Percentiles rank a stretch among this genome's conserved stretches.
Conservation (phyloP, 2,888 invertebrate genomes). For the Miltochrista miniata region DNA sequence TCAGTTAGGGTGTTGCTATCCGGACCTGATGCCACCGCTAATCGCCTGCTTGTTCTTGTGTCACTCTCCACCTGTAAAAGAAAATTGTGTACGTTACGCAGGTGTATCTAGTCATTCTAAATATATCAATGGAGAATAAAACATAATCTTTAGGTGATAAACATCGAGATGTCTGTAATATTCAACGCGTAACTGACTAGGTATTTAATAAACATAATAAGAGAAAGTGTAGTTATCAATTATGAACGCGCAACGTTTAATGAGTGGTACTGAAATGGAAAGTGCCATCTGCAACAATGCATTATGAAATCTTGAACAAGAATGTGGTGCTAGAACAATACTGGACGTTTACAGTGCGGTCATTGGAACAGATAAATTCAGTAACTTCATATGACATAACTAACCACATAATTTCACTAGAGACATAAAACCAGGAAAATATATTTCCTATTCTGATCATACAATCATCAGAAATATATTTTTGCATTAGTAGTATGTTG, state of each 20-base stretch:
- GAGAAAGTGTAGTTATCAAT: conserved; percentile 31
- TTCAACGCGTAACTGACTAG: conserved; percentile 1
- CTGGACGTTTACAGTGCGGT: conserved; percentile 46
- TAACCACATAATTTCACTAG: neutral
- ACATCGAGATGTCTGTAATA: too few species aligned
- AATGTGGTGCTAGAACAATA: conserved; percentile 60
- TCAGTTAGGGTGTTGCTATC: conserved; percentile 46
- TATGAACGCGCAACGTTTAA: conserved; percentile 31
- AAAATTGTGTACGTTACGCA: neutral
- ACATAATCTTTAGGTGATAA: too few species aligned
- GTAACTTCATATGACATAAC: conserved; percentile 50
- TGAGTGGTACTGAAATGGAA: conserved; percentile 32
- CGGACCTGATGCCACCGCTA: conserved; percentile 45
- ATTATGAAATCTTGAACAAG: conserved; percentile 43
- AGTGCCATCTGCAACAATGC: conserved; percentile 38
- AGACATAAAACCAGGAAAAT: neutral
- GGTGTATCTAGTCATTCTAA: too few species aligned
- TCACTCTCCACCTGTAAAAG: conserved; percentile 64
- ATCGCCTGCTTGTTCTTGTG: conserved; percentile 59
- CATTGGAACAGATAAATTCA: conserved; percentile 50
- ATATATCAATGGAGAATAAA: too few species aligned
- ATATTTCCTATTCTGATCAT: neutral
- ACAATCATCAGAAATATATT: too few species aligned
- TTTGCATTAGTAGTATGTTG: too few species aligned
- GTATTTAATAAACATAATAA: conserved; percentile 19